Conservation (phyloP, 2,113 vertebrate genomes). For the Suncus etruscus region DNA sequence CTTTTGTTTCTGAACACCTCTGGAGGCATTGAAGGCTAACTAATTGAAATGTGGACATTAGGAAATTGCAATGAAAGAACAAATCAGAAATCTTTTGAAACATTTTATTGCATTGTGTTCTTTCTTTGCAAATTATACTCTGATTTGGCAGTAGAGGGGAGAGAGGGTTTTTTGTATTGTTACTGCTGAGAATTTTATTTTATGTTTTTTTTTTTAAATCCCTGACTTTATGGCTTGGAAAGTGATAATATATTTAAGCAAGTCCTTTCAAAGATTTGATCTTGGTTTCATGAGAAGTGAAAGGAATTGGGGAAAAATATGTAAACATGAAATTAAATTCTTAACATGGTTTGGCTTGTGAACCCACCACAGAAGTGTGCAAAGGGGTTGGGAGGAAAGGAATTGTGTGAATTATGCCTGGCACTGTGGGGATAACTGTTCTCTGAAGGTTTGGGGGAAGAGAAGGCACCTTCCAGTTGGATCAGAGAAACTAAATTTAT, state of each 20-base stretch:
- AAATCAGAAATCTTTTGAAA: neutral
- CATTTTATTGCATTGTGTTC: constrained; percentile 2
- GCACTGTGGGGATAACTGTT: constrained; percentile 64
- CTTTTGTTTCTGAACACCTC: constrained; percentile 22
- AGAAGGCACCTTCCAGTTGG: constrained; percentile 79
- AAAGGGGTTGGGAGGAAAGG: constrained; percentile 23
- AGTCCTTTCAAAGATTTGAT: constrained; percentile 79
- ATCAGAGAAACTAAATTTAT: constrained; percentile 79
- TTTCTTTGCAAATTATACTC: constrained; percentile 8
- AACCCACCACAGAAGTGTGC: too few species aligned
- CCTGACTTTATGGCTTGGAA: constrained; percentile 76
- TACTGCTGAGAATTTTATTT: constrained; percentile 24
- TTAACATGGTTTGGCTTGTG: constrained; percentile 55
- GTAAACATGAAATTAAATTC: constrained; percentile 76
- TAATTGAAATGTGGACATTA: constrained; percentile 53
- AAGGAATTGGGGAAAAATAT: constrained; percentile 77
- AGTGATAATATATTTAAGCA: constrained; percentile 81
- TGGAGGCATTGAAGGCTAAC: constrained; percentile 44
- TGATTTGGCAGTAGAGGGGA: neutral
- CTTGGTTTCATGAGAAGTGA: constrained; percentile 77
- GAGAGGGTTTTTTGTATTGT: constrained; percentile 36
- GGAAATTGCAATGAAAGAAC: neutral
- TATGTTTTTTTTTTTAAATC: neutral
- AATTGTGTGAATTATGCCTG: constrained; percentile 68
- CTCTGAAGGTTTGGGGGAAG: constrained; percentile 74